These are phyloP conservation scores for Melierax canorus DNA, from an alignment of 2,113 vertebrate species.

Conservation along the genomic window DNA sequence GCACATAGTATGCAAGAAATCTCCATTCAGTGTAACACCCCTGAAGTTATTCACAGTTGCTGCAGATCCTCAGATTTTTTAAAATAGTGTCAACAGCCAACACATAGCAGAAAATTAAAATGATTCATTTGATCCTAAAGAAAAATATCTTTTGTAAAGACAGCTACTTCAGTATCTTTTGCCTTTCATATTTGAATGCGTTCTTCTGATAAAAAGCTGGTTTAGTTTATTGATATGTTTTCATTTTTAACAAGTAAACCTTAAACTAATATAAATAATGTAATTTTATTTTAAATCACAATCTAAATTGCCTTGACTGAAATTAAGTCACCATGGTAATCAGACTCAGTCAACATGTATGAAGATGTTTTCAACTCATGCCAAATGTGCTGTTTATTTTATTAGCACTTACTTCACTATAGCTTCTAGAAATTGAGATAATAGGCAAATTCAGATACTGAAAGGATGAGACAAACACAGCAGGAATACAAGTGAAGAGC, in stretches of 20 bases:
- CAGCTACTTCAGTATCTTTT: not conserved
- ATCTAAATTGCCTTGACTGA: not conserved
- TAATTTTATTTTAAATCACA: not conserved
- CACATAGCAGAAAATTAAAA: not conserved
- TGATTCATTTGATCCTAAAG: not conserved
- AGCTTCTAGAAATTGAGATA: not conserved
- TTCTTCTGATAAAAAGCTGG: not conserved
- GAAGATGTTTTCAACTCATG: not conserved
- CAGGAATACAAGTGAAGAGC: not conserved
- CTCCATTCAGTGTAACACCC: not conserved
- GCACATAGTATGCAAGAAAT: not conserved
- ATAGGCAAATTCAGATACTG: not conserved
- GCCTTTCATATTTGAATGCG: not conserved
- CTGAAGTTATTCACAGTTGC: not conserved
- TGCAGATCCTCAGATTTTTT: not conserved
- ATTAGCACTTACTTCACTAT: not conserved
- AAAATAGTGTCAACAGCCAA: not conserved
- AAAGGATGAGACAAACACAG: not conserved
- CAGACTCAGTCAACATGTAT: not conserved
- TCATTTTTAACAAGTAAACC: not conserved
- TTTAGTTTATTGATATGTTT: not conserved
- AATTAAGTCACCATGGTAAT: conserved; percentile 6
- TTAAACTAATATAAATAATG: not conserved
- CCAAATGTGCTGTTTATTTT: not conserved
- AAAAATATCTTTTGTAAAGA: not conserved